Evolutionary conservation across 2,888 invertebrate species (phyloP).

Genomic region (Amphipoea oculea): DNA sequence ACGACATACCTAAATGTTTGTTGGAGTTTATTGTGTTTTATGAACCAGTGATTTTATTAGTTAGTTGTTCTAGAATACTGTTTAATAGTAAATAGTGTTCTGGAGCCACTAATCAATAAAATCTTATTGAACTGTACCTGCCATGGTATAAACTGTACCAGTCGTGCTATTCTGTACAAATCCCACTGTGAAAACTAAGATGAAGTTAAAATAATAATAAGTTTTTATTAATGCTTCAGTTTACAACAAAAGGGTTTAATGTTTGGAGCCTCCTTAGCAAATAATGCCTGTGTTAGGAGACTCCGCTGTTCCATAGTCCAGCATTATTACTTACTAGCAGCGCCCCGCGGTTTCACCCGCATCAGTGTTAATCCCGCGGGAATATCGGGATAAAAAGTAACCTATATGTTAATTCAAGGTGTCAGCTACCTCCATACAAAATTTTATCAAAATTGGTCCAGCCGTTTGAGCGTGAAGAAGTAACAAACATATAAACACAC

Average conservation of each 20-base stretch:
- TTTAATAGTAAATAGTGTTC: not conserved
- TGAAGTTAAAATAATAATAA: not conserved
- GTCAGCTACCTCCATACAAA: too few relatives aligned
- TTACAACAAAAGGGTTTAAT: not conserved
- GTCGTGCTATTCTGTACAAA: too few relatives aligned
- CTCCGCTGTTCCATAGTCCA: not conserved
- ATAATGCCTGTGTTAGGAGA: not conserved
- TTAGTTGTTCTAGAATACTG: not conserved
- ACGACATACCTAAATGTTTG: conserved; percentile 5
- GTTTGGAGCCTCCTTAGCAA: not conserved
- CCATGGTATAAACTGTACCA: not conserved
- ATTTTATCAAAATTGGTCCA: too few relatives aligned
- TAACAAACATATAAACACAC: too few relatives aligned
- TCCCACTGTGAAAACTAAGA: not conserved
- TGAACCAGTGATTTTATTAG: not conserved
- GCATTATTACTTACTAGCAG: not conserved
- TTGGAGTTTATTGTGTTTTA: not conserved
- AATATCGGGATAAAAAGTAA: too few relatives aligned
- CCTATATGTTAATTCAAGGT: too few relatives aligned
- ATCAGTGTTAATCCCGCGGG: too few relatives aligned
- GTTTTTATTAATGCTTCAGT: not conserved
- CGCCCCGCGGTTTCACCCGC: too few relatives aligned
- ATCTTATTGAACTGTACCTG: not conserved
- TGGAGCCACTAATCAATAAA: not conserved
- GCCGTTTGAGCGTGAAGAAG: too few relatives aligned